Conservation (phyloP, 2,113 vertebrate species). For the Megaptera novaeangliae region DNA sequence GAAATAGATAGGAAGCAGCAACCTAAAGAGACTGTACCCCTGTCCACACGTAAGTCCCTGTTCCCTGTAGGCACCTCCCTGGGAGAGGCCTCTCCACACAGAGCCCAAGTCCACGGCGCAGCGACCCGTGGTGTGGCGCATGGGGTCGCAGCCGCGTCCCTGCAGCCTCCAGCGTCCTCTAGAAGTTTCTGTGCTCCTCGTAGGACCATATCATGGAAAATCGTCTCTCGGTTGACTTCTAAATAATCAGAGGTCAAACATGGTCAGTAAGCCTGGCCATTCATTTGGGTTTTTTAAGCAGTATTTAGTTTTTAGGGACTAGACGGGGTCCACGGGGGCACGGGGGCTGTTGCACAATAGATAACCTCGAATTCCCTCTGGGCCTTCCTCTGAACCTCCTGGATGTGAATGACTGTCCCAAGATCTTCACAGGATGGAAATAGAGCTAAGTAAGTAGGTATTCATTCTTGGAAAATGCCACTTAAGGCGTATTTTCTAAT, state of each 20-base stretch:
- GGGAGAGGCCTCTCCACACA: background rate
- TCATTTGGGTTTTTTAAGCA: background rate
- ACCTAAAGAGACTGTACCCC: background rate
- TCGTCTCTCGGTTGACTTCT: fast-evolving
- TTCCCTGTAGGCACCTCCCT: fast-evolving
- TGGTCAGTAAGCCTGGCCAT: background rate
- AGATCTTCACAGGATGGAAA: slow-evolving; percentile 10
- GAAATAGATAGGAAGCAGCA: background rate
- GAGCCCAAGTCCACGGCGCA: background rate
- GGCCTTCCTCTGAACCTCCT: background rate
- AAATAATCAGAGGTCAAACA: background rate
- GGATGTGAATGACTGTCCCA: background rate
- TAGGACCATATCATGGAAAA: background rate
- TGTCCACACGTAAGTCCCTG: fast-evolving
- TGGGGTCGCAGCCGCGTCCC: background rate
- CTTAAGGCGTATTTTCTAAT: slow-evolving; percentile 8
- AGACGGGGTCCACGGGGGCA: background rate
- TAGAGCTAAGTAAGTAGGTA: background rate
- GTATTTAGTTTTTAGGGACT: background rate
- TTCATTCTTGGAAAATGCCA: slow-evolving; percentile 62
- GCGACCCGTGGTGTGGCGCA: fast-evolving
- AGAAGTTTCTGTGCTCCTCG: background rate
- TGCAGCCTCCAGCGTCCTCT: background rate
- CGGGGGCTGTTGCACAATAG: fast-evolving
- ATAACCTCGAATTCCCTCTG: background rate